Evolutionary conservation across 2,888 invertebrate species (phyloP).

Genomic region (Agrotis clavis): DNA sequence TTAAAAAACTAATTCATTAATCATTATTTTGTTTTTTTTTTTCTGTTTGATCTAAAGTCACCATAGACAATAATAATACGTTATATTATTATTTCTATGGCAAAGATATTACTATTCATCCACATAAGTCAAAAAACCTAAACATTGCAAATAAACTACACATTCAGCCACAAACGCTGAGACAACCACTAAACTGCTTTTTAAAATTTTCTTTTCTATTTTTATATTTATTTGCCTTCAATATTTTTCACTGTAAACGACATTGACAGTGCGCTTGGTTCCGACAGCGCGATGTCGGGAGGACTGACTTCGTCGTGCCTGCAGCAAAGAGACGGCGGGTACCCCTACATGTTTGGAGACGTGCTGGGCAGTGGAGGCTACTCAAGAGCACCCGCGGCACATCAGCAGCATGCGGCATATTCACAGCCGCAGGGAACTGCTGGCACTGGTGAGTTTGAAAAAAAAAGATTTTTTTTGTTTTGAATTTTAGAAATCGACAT

Average conservation of each 20-base stretch:
- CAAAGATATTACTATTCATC: slow-evolving; percentile 3
- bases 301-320: slow-evolving; percentile 96
- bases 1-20: no score
- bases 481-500: no score
- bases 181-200: not conserved
- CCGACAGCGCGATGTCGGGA: slow-evolving; percentile 96
- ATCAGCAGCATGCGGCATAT: slow-evolving; percentile 93
- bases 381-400: slow-evolving; percentile 94
- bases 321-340: slow-evolving; percentile 95
- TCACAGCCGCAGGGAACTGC: slow-evolving; percentile 91
- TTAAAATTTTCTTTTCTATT: slow-evolving; percentile 1
- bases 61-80: not conserved
- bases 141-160: slow-evolving; percentile 4
- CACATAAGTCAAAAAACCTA: not conserved
- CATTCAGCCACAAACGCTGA: slow-evolving; percentile 3
- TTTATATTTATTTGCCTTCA: slow-evolving; percentile 35
- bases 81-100: no score
- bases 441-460: slow-evolving; percentile 90
- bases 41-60: not conserved
- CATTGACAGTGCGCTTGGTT: slow-evolving; percentile 51
- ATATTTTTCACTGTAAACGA: slow-evolving; percentile 42
- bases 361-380: slow-evolving; percentile 94
- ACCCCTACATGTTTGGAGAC: slow-evolving; percentile 98
- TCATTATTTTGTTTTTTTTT: no score
- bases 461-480: not conserved